Evolutionary conservation across 2,888 invertebrate genomes (phyloP), one percentile per base, ranked within the genome.

Genomic region (Macrosoma leucophasiata): DNA sequence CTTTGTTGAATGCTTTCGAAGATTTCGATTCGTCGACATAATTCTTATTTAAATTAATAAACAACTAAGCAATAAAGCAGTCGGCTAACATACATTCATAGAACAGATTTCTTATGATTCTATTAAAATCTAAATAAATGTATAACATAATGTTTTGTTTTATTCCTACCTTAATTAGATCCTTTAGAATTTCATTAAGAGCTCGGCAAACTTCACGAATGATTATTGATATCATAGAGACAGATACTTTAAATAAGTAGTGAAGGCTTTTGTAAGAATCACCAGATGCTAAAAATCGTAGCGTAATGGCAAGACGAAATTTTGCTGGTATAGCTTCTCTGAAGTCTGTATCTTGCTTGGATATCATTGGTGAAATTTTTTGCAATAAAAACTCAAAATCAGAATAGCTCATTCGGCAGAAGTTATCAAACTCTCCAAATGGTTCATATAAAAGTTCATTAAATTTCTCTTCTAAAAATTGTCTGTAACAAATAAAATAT

Each of bases 331-430:
- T 46, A 37, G 33, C 37, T 21, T 37, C 26, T 41, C 38, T 37
- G 34, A 38, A 45, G 33, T 50, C 39, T 24, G 56, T 58, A 40
- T 58, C 53, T 33, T 57, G 44, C 46, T 58, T 58, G 6, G 49
- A 46, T 28, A 62, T 58, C 14, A 55, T 44, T 5, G 55, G 55
- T 41, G 48, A 46, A 51, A 55, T 50, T 52, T 52, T 57, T 1
- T 36, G 20, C 27, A 58, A 43, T 22, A 62, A 50, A 48, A 37
- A 36, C 28, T 57, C 53, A 51, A 61, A 61, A 46, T 60, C 55
- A 30, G 39, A 13, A 34, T 27, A 46, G 17, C 40, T 48, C 56
- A 55, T 55, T 3, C 51, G 37, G 22, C 39, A 46, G 25, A 59
- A 55, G 37, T 56, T 57, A 46, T 47, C 34, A 24, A 59, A 62